phyloP scores from a whole-genome alignment of 1,140 invertebrate genomes.

The Sinonovacula constricta region DNA sequence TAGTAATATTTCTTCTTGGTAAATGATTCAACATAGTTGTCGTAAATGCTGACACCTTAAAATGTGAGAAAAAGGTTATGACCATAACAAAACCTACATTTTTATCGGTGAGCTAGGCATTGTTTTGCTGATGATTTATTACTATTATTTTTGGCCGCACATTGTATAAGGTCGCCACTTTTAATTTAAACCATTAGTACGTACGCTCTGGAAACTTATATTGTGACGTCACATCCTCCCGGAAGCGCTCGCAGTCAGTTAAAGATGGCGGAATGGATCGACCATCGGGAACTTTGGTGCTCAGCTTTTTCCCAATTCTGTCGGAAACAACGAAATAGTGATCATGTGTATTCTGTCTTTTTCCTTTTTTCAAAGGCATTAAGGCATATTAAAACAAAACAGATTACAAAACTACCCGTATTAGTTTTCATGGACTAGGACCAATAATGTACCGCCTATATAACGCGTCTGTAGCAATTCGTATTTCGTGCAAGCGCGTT shows the following conservation, averaged over 20 bases:
- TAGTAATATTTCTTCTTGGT: not conserved
- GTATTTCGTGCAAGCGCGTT: too few species aligned
- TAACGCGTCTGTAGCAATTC: not conserved
- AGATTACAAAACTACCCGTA: not conserved
- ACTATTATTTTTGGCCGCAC: not conserved
- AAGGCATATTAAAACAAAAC: not conserved
- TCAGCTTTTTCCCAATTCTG: constrained; percentile 90
- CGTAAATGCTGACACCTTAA: not conserved
- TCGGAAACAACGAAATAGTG: too few species aligned
- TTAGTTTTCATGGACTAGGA: not conserved
- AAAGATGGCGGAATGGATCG: constrained; percentile 75
- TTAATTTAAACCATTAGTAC: too few species aligned
- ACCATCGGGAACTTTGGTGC: constrained; percentile 90
- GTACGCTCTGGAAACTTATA: constrained; percentile 84
- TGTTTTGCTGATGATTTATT: not conserved
- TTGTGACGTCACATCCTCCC: constrained; percentile 72
- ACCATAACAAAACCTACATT: too few species aligned
- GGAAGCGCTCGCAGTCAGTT: constrained; percentile 75
- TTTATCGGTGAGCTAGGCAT: too few species aligned
- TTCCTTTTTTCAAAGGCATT: not conserved
- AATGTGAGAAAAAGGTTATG: not conserved
- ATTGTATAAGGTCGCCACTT: too few species aligned
- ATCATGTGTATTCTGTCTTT: too few species aligned
- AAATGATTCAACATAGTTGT: not conserved
- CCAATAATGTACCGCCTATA: not conserved